Evolutionary conservation across 2,888 invertebrate genomes (phyloP).

Genomic region (Clivina fossor): DNA sequence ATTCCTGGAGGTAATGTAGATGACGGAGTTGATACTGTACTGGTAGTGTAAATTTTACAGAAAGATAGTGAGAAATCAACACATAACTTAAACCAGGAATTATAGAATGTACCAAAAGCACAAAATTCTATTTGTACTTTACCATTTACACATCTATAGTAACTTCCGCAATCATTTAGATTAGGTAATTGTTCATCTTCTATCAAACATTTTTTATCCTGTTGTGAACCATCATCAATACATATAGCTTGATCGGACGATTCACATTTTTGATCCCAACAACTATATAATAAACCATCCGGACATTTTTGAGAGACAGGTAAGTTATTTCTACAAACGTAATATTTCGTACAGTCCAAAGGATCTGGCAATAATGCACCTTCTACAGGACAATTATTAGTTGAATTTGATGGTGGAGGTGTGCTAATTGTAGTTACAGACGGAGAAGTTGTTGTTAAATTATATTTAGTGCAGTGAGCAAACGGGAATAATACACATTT

Average conservation of each 20-base stretch:
- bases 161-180: background rate
- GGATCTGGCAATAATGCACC: conserved; percentile 17
- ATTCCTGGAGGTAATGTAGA: background rate
- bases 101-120: background rate
- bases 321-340: conserved; percentile 5
- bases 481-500: conserved; percentile 4
- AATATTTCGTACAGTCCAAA: conserved; percentile 9
- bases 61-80: background rate
- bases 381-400: conserved; percentile 1
- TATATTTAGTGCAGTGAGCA: background rate
- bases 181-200: background rate
- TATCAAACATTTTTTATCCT: background rate
- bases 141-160: background rate
- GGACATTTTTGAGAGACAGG: conserved; percentile 9
- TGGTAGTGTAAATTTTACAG: conserved; percentile 6
- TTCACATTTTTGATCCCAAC: conserved; percentile 12
- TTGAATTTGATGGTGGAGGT: background rate
- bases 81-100: conserved; percentile 1
- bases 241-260: background rate
- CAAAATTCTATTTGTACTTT: background rate
- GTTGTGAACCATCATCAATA: background rate
- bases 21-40: background rate
- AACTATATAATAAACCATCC: conserved; percentile 7
- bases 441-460: background rate
- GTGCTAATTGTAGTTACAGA: background rate